A percentile compares a stretch with the other conserved stretches of the same genome.
phyloP scores from a whole-genome alignment of 2,888 invertebrate genomes.

The Shargacucullia verbasci region DNA sequence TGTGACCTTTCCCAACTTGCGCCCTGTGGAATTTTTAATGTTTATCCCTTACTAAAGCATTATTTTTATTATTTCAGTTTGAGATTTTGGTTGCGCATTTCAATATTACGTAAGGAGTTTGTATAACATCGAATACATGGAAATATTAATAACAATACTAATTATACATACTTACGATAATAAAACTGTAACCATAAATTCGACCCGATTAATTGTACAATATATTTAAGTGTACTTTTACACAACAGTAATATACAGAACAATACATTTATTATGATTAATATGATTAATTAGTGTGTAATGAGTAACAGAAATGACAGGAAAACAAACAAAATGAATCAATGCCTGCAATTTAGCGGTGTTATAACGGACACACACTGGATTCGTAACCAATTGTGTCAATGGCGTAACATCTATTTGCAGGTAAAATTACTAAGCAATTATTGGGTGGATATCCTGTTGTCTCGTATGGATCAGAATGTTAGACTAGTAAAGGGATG shows the following conservation, averaged over 20 bases:
- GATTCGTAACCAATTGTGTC: constrained; percentile 26
- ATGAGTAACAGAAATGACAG: constrained; percentile 43
- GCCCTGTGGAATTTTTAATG: constrained; percentile 9
- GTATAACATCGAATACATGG: no score
- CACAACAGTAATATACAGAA: constrained; percentile 33
- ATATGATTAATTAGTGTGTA: constrained; percentile 41
- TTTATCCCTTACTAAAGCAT: no score
- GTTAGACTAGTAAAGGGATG: no score
- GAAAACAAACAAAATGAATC: constrained; percentile 51
- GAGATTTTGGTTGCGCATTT: no score
- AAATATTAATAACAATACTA: no score
- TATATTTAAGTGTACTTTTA: constrained; percentile 14
- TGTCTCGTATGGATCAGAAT: no score
- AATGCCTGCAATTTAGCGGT: constrained; percentile 18
- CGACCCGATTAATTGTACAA: background rate
- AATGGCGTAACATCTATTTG: constrained; percentile 14
- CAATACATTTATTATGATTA: constrained; percentile 33
- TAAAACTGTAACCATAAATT: background rate
- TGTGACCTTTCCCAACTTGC: constrained; percentile 30
- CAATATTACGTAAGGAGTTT: no score
- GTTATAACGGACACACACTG: background rate
- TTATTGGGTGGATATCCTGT: no score
- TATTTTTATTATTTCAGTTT: no score
- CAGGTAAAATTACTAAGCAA: constrained; percentile 3
- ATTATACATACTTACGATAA: background rate